Base-by-base conservation (phyloP, 2,113 vertebrate genomes). In the Artemisiospiza belli region DNA sequence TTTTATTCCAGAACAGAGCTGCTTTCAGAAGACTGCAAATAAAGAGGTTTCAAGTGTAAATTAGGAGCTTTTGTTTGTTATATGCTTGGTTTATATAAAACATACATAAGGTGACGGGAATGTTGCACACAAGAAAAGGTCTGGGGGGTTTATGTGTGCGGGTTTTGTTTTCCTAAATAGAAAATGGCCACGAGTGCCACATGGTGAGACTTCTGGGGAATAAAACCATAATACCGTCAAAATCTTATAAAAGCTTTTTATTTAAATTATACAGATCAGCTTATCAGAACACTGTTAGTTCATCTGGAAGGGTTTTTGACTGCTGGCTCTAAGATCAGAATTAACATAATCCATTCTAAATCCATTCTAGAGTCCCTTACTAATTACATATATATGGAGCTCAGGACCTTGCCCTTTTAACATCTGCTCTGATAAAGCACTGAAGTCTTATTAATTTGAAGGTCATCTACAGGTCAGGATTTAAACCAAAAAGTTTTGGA, bases 311-410 rank as follows among this genome's bases (percentile, higher is more conserved):
- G 95, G 95, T 88, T 96, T 96, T 87, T 94, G 89, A 96, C 85
- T 92, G 95, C 46, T 91, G 94, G 93, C 93, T 91, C 87, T 89
- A 95, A 84, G 96, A 96, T 82, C 92, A 96, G 80, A 97, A 97
- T 96, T 96, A 97, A 92, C 90, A 97, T 98, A 97, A 98, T 98
- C 97, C 97, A 97, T 82, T 95, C 95, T 63, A 97, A 97, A 96
- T 94, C 94, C 94, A 95, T 96, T 96, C 90, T 81, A 85, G 88
- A 95, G 83, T 75, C 89, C 63, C 80, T 83, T 92, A 95, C 92
- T 96, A 96, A 97, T 97, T 97, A 97, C 61, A 97, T 59, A 92
- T 95, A 95, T 93, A 89, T 67, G 68, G 79, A 96, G 82, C 93
- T 94, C 74, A 94, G 84, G 90, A 96, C 75, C 93, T 95, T 96